Evolutionary conservation across 1,140 invertebrate genomes (phyloP), one percentile per base, ranked within the genome.

Genomic region (Periplaneta americana): DNA sequence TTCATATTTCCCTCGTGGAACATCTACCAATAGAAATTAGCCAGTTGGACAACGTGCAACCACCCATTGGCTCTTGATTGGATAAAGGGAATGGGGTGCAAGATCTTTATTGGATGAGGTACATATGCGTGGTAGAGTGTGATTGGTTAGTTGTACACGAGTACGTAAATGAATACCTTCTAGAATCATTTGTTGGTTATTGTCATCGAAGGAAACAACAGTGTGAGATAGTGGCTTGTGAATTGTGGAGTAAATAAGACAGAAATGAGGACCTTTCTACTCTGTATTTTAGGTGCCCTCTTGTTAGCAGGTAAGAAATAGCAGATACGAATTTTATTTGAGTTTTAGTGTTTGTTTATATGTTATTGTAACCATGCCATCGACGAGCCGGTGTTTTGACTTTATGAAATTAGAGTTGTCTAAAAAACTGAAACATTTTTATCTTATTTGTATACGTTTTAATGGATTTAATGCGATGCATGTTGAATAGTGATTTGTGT

Each of bases 191-290:
- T 66, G 48, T 66, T n/a, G 48, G 22, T 57, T n/a, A n/a, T 57
- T 66, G 6, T 4, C 28, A 1, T 8, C n/a, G n/a, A n/a, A 28
- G 1, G n/a, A 0, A 66, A 28, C 4, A n/a, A n/a, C 5, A n/a
- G 6, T 28, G 48, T n/a, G 28, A 0, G 6, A n/a, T 11, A 66
- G 48, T 66, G 1, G 22, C 6, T 0, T 28, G 0, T 66, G 11
- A 28, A 66, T 9, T n/a, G 22, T 28, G n/a, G 6, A 66, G 48
- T 11, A 48, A 22, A 18, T 1, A 66, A 28, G 4, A 28, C 48
- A 66, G n/a, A 86, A 84, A 93, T 93, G 92, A 92, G 89, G 86
- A 89, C 91, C 83, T 88, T 90, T 74, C 82, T 91, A 78, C 86
- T 90, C 83, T 83, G 89, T 78, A 80, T 89, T 39, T 83, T 91